These are phyloP conservation scores for Aleiodes alternator DNA, from an alignment of 2,888 invertebrate species.

Conservation along the genomic window DNA sequence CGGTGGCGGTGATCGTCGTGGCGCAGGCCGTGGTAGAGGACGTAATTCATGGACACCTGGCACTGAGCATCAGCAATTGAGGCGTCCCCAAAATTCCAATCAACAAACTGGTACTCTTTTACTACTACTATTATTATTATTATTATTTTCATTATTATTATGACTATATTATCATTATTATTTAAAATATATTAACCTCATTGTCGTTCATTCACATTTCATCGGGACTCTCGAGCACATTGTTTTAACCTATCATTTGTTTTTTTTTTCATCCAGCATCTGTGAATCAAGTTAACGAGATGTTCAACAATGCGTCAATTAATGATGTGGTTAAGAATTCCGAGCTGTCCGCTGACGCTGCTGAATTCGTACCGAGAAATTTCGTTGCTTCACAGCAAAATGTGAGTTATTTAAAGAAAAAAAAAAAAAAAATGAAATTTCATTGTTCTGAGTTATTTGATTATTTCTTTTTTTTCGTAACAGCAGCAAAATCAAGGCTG, in stretches of 20 bases:
- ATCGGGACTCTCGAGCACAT: neutral
- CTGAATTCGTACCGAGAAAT: conserved; percentile 68
- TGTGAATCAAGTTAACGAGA: conserved; percentile 37
- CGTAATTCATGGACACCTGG: conserved; percentile 51
- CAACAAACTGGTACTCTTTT: conserved; percentile 48
- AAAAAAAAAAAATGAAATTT: neutral
- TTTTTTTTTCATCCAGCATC: conserved; percentile 38
- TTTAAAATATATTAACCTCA: conserved; percentile 2
- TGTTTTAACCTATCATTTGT: conserved; percentile 27
- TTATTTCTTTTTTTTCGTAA: conserved; percentile 4
- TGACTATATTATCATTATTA: conserved; percentile 29
- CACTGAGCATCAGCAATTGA: conserved; percentile 55
- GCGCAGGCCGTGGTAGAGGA: conserved; percentile 63
- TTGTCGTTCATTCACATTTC: neutral
- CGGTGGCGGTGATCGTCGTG: conserved; percentile 58
- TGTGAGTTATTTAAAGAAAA: neutral
- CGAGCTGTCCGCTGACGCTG: conserved; percentile 65
- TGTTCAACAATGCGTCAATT: conserved; percentile 42
- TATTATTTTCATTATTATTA: conserved; percentile 19
- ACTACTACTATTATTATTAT: conserved; percentile 37
- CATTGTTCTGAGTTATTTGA: neutral
- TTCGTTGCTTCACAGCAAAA: conserved; percentile 35
- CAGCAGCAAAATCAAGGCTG: conserved; percentile 45
- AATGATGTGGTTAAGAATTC: conserved; percentile 63
- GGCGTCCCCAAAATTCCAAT: conserved; percentile 62